Conservation (phyloP, 2,113 vertebrate genomes). For the Ptyas mucosa region DNA sequence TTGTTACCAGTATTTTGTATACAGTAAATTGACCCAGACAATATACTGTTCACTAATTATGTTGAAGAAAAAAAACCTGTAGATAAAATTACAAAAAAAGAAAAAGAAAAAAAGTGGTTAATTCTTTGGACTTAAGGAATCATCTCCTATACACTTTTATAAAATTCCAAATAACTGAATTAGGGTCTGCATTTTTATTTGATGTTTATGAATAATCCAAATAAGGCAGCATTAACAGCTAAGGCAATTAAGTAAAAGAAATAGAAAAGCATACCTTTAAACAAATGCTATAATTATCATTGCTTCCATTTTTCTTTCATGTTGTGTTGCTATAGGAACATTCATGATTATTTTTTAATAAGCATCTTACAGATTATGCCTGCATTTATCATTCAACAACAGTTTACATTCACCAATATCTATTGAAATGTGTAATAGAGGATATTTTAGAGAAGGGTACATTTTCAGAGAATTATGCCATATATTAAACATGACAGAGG, state of each 20-base stretch:
- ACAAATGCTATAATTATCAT: slow-evolving; percentile 12
- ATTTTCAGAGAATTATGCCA: background rate
- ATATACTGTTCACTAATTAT: too few relatives aligned
- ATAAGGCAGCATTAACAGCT: background rate
- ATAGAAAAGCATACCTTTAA: background rate
- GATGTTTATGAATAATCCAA: background rate
- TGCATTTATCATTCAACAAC: slow-evolving; percentile 1
- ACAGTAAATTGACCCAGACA: too few relatives aligned
- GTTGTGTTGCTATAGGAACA: slow-evolving; percentile 54
- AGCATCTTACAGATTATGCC: background rate
- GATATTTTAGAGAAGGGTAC: background rate
- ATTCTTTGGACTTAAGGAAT: too few relatives aligned
- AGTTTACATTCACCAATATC: background rate
- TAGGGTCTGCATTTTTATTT: background rate
- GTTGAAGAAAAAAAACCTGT: too few relatives aligned
- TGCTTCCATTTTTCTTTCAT: slow-evolving; percentile 11
- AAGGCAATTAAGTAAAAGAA: background rate
- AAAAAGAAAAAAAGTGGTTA: background rate
- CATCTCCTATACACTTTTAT: background rate
- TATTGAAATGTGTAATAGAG: background rate
- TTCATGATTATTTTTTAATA: slow-evolving; percentile 8
- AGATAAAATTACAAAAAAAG: too few relatives aligned
- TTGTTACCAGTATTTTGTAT: too few relatives aligned
- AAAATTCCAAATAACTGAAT: background rate
- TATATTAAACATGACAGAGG: background rate